Conservation (phyloP, 1,140 invertebrate species). For the Ceratina japonica region DNA sequence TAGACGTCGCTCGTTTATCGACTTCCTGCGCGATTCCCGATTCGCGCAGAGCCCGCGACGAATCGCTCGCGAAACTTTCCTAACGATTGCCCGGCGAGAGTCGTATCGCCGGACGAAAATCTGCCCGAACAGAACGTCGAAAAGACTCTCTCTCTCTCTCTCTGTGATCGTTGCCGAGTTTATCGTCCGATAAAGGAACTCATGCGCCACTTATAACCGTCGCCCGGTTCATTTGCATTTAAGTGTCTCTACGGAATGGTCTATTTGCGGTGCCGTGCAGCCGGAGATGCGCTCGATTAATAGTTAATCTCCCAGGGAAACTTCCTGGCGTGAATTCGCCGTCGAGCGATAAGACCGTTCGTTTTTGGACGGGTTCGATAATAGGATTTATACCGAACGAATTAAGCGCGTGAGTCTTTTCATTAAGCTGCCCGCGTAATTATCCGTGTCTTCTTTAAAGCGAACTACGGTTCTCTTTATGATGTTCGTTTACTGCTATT, state of each 20-base stretch:
- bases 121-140: not conserved
- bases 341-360: no score
- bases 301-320: not conserved
- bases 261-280: not conserved
- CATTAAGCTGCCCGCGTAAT: no score
- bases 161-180: not conserved
- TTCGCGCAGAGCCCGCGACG: conserved; percentile 33
- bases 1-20: conserved; percentile 54
- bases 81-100: conserved; percentile 29
- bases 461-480: no score
- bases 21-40: conserved; percentile 32
- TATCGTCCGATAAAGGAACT: not conserved
- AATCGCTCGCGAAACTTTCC: conserved; percentile 50
- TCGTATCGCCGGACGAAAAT: conserved; percentile 16
- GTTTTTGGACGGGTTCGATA: no score
- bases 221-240: not conserved
- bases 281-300: not conserved
- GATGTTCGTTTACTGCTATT: no score
- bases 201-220: not conserved
- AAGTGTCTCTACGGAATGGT: not conserved
- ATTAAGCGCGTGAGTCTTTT: no score
- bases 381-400: no score
- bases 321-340: not conserved
- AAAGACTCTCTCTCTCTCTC: no score
- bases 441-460: no score